A percentile compares a stretch with the other conserved stretches of the same genome.
Conservation (phyloP, 37 sponge, comb jelly and placozoan species). For the Halisarca cf. caerulea region DNA sequence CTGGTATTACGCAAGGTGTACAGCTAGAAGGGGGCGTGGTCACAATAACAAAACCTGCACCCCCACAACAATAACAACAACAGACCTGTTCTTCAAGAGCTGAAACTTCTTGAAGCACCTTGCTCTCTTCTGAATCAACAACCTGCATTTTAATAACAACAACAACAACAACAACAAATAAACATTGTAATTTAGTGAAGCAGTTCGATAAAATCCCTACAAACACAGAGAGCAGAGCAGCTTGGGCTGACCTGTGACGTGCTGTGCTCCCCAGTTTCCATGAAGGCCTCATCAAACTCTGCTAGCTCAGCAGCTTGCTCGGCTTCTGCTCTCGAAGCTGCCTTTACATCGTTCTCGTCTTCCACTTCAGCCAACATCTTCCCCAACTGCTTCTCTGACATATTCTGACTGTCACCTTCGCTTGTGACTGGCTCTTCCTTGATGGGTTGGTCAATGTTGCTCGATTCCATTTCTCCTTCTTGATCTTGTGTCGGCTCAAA, state of each 20-base stretch:
- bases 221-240: no score
- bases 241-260: neutral
- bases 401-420: neutral
- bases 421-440: neutral
- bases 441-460: neutral
- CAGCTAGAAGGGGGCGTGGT: neutral
- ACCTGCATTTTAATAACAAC: no score
- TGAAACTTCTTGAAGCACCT: neutral
- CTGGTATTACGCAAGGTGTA: neutral
- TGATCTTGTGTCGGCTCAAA: constrained; percentile 9
- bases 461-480: neutral
- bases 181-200: no score
- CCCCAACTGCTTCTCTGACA: constrained; percentile 2
- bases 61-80: no score
- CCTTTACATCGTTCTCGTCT: constrained; percentile 84
- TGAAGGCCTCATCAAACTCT: constrained; percentile 88
- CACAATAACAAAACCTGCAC: neutral
- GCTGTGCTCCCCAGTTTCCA: constrained; percentile 5
- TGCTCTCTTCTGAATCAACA: constrained; percentile 18
- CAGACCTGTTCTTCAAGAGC: constrained; percentile 35
- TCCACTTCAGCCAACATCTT: constrained; percentile 84
- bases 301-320: constrained; percentile 92
- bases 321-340: constrained; percentile 73
- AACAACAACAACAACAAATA: no score
- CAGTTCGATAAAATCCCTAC: no score